Evolutionary conservation across 2,888 invertebrate genomes (phyloP).

Genomic region (Sinohyriopsis cumingii): DNA sequence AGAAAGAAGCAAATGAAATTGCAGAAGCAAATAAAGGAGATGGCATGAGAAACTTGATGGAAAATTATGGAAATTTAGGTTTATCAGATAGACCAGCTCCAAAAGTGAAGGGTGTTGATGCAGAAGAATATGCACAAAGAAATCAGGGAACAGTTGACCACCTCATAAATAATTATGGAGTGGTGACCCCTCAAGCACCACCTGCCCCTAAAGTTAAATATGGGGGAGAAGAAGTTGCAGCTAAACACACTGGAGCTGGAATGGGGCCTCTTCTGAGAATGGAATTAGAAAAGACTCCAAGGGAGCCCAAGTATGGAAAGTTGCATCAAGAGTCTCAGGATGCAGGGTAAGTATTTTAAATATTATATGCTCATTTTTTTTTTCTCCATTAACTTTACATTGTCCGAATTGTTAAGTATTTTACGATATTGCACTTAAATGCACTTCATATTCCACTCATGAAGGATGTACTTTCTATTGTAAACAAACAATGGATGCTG

Average conservation of each 20-base stretch:
- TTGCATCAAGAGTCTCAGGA: slow-evolving; percentile 59
- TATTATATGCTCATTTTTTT: too few species aligned
- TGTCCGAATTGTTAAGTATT: too few species aligned
- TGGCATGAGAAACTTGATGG: slow-evolving; percentile 58
- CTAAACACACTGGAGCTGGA: slow-evolving; percentile 54
- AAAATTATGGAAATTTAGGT: slow-evolving; percentile 56
- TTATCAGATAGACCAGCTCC: slow-evolving; percentile 39
- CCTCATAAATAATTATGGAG: slow-evolving; percentile 53
- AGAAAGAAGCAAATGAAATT: slow-evolving; percentile 48
- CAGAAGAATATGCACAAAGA: slow-evolving; percentile 57
- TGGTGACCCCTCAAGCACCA: slow-evolving; percentile 38
- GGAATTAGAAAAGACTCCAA: slow-evolving; percentile 45
- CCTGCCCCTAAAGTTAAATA: slow-evolving; percentile 51
- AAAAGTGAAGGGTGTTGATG: slow-evolving; percentile 58
- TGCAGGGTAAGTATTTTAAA: slow-evolving; percentile 47
- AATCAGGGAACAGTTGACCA: slow-evolving; percentile 59
- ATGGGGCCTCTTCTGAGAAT: slow-evolving; percentile 62
- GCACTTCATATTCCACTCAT: too few species aligned
- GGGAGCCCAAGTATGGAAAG: slow-evolving; percentile 49
- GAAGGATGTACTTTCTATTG: too few species aligned
- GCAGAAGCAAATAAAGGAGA: slow-evolving; percentile 58
- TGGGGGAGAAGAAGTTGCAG: slow-evolving; percentile 55
- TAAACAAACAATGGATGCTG: too few species aligned
- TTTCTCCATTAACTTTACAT: too few species aligned
- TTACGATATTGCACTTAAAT: too few species aligned